Base-by-base conservation (phyloP, 2,888 invertebrate species). In the Idaea dimidiata region DNA sequence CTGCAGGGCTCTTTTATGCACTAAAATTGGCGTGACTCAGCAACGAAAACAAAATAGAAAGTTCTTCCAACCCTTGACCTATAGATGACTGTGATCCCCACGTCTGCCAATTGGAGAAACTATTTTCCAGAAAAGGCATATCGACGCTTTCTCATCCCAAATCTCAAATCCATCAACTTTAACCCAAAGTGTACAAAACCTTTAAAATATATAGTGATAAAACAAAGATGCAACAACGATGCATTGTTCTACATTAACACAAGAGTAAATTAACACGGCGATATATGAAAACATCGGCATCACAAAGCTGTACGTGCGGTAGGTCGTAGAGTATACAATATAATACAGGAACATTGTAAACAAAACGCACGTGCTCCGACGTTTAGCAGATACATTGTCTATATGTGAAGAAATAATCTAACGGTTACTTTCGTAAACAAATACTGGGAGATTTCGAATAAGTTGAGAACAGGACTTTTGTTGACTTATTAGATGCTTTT, bases 1-100 rank as follows among this genome's bases (percentile, higher is more conserved):
- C 69, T 71, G 77, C 73, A 63, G 60, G 60, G 54, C 62, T 59
- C 66, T 69, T 66, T 74, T 71, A 81, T 88, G 87, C 88, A 87
- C 85, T 86, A 86, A 86, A 86, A 89, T 89, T 86, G 81, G 76
- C 71, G 73, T 91, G 90, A 89, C 82, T 80, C 75, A 74, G 80
- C 82, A 43, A 43, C 43, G 43, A 43, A 43, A 14, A 43, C 14
- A 43, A 8, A 43, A 43, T 0, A 43, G 1, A 3, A 6, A 14
- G 3, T 3, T 43, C 10, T 43, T 10, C 10, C 10, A 8, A 33
- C 8, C 33, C 33, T 33, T 33, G 14, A 10, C 33, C 8, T 43
- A 10, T 43, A 14, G 43, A 43, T 43, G 6, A 7, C 14, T 10
- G 10, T 8, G 43, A 10, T 43, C 43, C 8, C 7, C 10, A 43